Conservation (phyloP, 2,888 invertebrate genomes). For the Oligia latruncula region DNA sequence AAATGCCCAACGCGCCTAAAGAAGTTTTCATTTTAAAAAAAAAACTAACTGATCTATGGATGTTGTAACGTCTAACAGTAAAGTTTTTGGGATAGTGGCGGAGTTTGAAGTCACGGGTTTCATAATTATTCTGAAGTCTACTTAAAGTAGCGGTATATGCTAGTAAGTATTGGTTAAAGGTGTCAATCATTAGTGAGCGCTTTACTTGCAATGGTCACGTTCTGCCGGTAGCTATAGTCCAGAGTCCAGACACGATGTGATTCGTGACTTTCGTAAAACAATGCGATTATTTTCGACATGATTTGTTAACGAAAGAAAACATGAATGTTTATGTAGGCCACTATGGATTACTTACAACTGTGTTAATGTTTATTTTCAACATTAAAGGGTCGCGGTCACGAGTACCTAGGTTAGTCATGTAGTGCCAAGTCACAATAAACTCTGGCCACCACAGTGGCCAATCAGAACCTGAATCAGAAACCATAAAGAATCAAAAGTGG, state of each 20-base stretch:
- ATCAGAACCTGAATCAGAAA: too few species aligned
- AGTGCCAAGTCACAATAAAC: too few species aligned
- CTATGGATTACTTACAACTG: not conserved
- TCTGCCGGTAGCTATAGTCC: conserved; percentile 48
- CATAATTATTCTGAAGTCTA: not conserved
- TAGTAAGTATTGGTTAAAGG: not conserved
- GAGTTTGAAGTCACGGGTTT: not conserved
- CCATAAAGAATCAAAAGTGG: too few species aligned
- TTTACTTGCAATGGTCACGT: conserved; percentile 37
- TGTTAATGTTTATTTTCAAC: not conserved
- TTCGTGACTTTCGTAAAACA: conserved; percentile 37
- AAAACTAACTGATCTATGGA: not conserved
- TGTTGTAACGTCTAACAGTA: not conserved
- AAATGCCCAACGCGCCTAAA: too few species aligned
- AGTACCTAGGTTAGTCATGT: too few species aligned
- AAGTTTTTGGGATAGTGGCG: not conserved
- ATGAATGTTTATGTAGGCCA: not conserved
- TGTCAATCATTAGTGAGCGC: conserved; percentile 30
- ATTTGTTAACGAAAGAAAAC: conserved; percentile 1
- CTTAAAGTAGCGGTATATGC: not conserved
- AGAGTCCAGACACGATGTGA: conserved; percentile 11
- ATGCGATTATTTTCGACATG: conserved; percentile 2
- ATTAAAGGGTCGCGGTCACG: too few species aligned
- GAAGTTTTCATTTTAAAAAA: too few species aligned
- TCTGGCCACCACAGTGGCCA: too few species aligned